These are phyloP conservation scores for Tragelaphus oryx DNA, from an alignment of 2,797 vertebrate genomes.

Conservation along the genomic window DNA sequence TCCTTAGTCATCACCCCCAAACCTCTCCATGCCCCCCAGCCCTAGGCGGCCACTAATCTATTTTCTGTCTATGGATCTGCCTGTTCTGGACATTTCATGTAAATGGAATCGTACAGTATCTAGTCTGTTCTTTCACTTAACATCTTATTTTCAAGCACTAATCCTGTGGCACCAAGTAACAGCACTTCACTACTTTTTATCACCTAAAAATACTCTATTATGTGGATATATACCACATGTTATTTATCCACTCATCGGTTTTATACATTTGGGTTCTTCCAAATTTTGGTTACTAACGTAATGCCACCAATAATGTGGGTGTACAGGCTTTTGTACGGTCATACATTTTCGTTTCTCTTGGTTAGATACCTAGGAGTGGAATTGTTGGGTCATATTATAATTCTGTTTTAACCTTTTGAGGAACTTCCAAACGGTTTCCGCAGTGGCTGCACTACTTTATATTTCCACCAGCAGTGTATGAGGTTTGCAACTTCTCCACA, in stretches of 20 bases:
- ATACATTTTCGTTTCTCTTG: neutral
- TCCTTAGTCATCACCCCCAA: neutral
- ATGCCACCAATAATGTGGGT: neutral
- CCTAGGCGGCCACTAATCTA: neutral
- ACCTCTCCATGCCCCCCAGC: neutral
- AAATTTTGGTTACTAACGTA: neutral
- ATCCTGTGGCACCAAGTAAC: neutral
- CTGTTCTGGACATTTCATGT: neutral
- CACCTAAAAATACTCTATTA: neutral
- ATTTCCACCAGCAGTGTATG: neutral
- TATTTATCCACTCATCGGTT: neutral
- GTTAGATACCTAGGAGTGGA: neutral
- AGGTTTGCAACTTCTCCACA: neutral
- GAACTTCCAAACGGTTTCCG: neutral
- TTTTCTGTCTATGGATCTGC: neutral
- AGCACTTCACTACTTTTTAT: slow-evolving; percentile 26
- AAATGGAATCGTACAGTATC: neutral
- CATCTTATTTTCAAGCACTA: neutral
- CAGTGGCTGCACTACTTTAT: neutral
- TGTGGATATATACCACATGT: neutral
- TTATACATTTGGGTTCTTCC: neutral
- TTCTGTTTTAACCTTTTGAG: slow-evolving; percentile 14
- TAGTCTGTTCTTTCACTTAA: neutral
- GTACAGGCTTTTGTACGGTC: neutral
- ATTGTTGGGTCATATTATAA: neutral